Conservation (phyloP, 2,888 invertebrate genomes). For the Rhyacophila evoluta region DNA sequence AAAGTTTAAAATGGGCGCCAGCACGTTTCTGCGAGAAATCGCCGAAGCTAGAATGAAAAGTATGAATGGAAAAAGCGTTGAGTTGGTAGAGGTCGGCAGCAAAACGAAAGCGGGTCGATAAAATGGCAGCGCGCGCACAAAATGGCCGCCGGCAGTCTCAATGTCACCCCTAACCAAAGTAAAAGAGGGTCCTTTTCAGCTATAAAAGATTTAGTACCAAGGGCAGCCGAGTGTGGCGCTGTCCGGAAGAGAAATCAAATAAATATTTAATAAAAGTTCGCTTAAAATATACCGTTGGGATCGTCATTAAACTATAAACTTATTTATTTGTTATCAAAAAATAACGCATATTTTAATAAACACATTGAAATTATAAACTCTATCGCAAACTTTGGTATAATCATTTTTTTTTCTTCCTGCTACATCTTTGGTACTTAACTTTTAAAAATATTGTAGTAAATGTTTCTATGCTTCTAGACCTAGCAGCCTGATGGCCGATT, state of each 20-base stretch:
- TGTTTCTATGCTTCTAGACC: too few relatives aligned
- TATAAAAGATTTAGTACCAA: conserved; percentile 1
- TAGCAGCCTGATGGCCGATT: too few relatives aligned
- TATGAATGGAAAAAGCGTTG: conserved; percentile 10
- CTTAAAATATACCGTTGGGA: too few relatives aligned
- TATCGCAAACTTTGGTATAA: too few relatives aligned
- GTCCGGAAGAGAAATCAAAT: not conserved
- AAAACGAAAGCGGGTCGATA: conserved; percentile 16
- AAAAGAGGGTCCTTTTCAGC: conserved; percentile 16
- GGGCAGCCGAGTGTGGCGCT: conserved; percentile 5
- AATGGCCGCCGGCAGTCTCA: conserved; percentile 29
- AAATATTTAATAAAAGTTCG: not conserved
- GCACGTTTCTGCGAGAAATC: not conserved
- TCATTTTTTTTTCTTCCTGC: too few relatives aligned
- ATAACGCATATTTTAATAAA: too few relatives aligned
- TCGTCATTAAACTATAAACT: too few relatives aligned
- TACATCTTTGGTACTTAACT: too few relatives aligned
- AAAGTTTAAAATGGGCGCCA: not conserved
- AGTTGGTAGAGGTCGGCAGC: conserved; percentile 1
- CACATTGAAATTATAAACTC: too few relatives aligned
- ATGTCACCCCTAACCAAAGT: conserved; percentile 26
- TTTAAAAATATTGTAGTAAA: too few relatives aligned
- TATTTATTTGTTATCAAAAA: too few relatives aligned
- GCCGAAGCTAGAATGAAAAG: not conserved
- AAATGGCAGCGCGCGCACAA: not conserved